A percentile compares a stretch with the other conserved stretches of the same genome.
Evolutionary conservation across 1,140 invertebrate genomes (phyloP).

Genomic region (Dendroctonus ponderosae): DNA sequence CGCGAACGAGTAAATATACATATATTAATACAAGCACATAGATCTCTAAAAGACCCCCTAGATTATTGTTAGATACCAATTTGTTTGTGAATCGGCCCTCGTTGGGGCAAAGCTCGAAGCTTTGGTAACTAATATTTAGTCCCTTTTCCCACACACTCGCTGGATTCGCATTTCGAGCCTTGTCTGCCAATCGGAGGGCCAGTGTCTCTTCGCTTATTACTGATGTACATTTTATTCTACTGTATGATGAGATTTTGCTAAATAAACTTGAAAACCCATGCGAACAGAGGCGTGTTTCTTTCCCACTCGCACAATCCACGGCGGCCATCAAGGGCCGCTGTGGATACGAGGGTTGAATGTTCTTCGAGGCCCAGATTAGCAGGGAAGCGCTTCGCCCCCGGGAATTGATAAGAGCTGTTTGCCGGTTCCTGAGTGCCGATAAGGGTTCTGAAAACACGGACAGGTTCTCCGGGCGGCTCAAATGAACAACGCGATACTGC

Average conservation of each 20-base stretch:
- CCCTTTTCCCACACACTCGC: conserved; percentile 3
- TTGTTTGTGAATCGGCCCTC: conserved; percentile 1
- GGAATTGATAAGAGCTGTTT: no score
- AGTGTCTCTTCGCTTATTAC: conserved; percentile 15
- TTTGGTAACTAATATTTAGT: conserved; percentile 35
- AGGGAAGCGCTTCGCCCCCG: neutral
- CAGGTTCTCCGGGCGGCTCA: neutral
- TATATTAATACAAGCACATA: conserved; percentile 23
- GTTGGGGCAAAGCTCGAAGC: conserved; percentile 23
- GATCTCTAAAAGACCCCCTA: conserved; percentile 23
- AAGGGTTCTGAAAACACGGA: neutral
- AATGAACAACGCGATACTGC: neutral
- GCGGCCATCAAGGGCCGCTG: neutral
- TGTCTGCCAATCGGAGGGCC: conserved; percentile 8
- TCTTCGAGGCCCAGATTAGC: neutral
- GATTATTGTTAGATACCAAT: conserved; percentile 10
- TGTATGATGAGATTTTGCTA: conserved; percentile 27
- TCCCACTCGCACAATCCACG: neutral
- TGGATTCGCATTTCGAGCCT: conserved; percentile 19
- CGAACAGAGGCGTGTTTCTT: neutral
- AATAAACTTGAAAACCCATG: conserved; percentile 13
- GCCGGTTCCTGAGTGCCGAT: no score
- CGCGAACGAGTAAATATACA: conserved; percentile 3
- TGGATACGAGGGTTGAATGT: neutral
- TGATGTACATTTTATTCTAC: conserved; percentile 24